Percentiles rank a stretch among this genome's conserved stretches.
Conservation (phyloP, 2,797 vertebrate genomes). For the Leuciscus waleckii region DNA sequence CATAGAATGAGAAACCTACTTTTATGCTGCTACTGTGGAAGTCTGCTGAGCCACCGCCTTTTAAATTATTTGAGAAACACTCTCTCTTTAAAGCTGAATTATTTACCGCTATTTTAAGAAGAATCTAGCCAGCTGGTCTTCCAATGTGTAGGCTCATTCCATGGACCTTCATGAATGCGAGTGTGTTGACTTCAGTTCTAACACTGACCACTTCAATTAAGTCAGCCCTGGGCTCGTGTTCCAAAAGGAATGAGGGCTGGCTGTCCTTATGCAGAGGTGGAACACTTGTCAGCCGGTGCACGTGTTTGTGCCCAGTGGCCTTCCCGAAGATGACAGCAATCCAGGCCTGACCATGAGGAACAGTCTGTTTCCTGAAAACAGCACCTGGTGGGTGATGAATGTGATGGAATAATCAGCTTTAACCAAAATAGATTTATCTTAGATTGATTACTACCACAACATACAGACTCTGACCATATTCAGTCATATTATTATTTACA, state of each 20-base stretch:
- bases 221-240: conserved; percentile 66
- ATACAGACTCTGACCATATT: not conserved
- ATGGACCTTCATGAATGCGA: conserved; percentile 58
- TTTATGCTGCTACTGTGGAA: conserved; percentile 54
- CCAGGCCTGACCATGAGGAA: conserved; percentile 23
- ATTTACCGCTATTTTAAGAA: conserved; percentile 78
- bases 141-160: conserved; percentile 72
- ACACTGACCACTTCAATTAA: conserved; percentile 75
- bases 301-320: conserved; percentile 43
- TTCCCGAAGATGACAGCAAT: conserved; percentile 39
- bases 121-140: conserved; percentile 75
- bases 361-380: conserved; percentile 26
- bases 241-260: conserved; percentile 49
- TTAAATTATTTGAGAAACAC: conserved; percentile 80
- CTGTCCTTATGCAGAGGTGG: conserved; percentile 48
- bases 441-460: not conserved
- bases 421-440: not conserved
- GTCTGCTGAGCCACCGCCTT: conserved; percentile 61
- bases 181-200: conserved; percentile 64
- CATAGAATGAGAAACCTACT: conserved; percentile 54
- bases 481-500: not conserved
- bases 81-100: conserved; percentile 76
- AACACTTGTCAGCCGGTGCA: conserved; percentile 39
- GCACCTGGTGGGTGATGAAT: conserved; percentile 35
- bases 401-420: not conserved